Evolutionary conservation across 2,797 vertebrate species (phyloP).

Genomic region (Galago senegalensis): DNA sequence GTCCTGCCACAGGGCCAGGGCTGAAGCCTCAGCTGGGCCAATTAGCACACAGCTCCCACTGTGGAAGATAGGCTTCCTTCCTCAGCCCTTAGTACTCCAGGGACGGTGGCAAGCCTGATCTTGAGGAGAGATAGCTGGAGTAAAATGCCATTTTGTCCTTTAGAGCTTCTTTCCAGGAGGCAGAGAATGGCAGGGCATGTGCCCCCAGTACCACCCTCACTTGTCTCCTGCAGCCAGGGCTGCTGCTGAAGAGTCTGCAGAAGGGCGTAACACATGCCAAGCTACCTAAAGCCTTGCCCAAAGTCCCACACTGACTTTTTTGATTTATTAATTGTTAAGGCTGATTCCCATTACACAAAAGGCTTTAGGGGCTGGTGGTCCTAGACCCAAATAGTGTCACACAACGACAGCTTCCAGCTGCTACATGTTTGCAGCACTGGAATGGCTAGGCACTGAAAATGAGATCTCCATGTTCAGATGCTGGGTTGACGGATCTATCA

Average conservation of each 20-base stretch:
- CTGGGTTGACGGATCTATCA: neutral
- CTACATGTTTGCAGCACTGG: neutral
- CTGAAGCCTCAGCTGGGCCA: neutral
- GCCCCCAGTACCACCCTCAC: neutral
- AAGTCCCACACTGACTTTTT: neutral
- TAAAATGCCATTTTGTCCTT: neutral
- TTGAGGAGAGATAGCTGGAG: neutral
- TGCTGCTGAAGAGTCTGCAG: neutral
- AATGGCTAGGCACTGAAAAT: neutral
- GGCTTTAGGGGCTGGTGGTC: neutral
- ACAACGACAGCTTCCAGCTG: neutral
- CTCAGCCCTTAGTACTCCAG: neutral
- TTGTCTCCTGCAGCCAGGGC: neutral
- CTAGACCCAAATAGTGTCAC: neutral
- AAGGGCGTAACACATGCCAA: neutral
- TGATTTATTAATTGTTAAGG: neutral
- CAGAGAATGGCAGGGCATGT: neutral
- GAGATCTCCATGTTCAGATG: neutral
- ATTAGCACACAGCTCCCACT: neutral
- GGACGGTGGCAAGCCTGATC: neutral
- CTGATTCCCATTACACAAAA: neutral
- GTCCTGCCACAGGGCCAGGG: constrained; percentile 1
- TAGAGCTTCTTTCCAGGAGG: neutral
- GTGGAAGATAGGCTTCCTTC: neutral
- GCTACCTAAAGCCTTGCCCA: neutral